These are phyloP conservation scores for Parascotia fuliginaria DNA, from an alignment of 2,888 invertebrate genomes.

Conservation along the genomic window DNA sequence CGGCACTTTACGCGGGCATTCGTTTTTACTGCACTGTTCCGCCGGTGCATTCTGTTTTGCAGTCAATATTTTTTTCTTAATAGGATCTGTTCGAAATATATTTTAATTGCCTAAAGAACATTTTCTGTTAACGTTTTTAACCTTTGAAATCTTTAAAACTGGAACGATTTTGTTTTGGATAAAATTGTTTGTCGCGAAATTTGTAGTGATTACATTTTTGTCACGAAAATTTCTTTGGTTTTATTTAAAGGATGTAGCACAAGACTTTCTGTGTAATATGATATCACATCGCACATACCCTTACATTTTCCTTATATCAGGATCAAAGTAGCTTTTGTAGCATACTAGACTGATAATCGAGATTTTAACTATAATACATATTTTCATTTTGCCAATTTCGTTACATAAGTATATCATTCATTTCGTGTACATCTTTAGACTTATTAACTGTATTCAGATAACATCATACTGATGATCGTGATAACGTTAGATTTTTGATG, in stretches of 20 bases:
- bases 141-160: slow-evolving; percentile 3
- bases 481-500: slow-evolving; percentile 72
- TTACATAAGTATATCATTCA: slow-evolving; percentile 25
- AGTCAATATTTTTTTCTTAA: slow-evolving; percentile 42
- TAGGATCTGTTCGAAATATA: slow-evolving; percentile 25
- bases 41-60: slow-evolving; percentile 35
- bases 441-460: slow-evolving; percentile 53
- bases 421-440: too few species aligned
- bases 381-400: slow-evolving; percentile 31
- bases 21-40: slow-evolving; percentile 52
- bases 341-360: too few species aligned
- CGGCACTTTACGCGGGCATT: slow-evolving; percentile 54
- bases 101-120: slow-evolving; percentile 36
- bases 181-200: slow-evolving; percentile 1
- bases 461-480: slow-evolving; percentile 62
- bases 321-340: slow-evolving; percentile 1
- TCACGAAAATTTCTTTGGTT: not conserved
- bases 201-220: slow-evolving; percentile 6
- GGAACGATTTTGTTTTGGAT: slow-evolving; percentile 1
- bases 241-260: not conserved
- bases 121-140: slow-evolving; percentile 2
- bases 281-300: not conserved
- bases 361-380: too few species aligned
- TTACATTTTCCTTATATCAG: not conserved
- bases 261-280: not conserved